A percentile compares a stretch with the other conserved stretches of the same genome.
These are phyloP conservation scores for Myotis myotis DNA, from an alignment of 2,797 vertebrate species.

Conservation along the genomic window DNA sequence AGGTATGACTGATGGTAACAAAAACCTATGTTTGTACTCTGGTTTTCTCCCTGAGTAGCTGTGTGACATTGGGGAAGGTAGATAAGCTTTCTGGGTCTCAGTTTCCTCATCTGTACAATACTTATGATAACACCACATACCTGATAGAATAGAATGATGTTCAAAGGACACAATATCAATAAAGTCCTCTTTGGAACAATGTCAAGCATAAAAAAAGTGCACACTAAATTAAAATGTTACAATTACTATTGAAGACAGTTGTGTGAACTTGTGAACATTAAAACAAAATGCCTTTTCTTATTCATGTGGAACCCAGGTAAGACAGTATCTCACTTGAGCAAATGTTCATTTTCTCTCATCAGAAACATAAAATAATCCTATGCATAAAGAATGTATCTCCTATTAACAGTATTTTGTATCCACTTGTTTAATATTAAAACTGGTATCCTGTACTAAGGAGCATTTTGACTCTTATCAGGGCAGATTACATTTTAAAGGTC, in stretches of 20 bases:
- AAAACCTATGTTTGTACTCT: neutral
- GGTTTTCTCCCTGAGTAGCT: neutral
- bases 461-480: conserved; percentile 61
- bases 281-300: neutral
- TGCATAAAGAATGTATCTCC: conserved; percentile 38
- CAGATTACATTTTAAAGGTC: conserved; percentile 67
- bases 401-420: conserved; percentile 56
- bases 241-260: neutral
- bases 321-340: neutral
- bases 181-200: neutral
- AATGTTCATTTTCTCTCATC: neutral
- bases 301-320: neutral
- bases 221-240: conserved; percentile 8
- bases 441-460: conserved; percentile 20
- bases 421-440: conserved; percentile 49
- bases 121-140: neutral
- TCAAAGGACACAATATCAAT: neutral
- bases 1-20: neutral
- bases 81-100: neutral
- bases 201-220: neutral
- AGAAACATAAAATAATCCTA: conserved; percentile 35
- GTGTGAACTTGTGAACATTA: neutral
- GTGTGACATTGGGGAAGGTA: neutral
- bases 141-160: neutral
- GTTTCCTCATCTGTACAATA: neutral